Evolutionary conservation across 2,888 invertebrate species (phyloP), one percentile per base, ranked within the genome.

Genomic region (Cetonia aurata): DNA sequence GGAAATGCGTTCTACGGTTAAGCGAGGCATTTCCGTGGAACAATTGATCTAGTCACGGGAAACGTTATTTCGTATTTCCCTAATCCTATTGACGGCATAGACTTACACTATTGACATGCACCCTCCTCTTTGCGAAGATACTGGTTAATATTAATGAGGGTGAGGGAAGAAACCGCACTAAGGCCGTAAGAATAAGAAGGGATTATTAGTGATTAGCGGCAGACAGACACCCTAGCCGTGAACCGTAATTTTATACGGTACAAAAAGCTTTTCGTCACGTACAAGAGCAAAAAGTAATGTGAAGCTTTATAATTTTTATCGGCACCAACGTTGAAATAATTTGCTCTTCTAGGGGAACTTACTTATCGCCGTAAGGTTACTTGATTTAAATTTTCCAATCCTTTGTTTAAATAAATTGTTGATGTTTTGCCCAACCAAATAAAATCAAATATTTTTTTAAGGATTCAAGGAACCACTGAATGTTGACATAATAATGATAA

Each of bases 81-180:
- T 80, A 80, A 80, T 80, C 80, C 78, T 76, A 79, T 80, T 78
- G 77, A 76, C 77, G 78, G 79, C 78, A 78, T 79, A 77, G 76
- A 77, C 78, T 80, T 80, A 79, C 79, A 78, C 79, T 78, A 79
- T 79, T 79, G 80, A 80, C 80, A 78, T 78, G 78, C 79, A 75
- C 78, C 77, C 76, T 75, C 73, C 70, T 73, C 74, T 68, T 71
- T 69, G 56, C 73, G 70, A 70, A 76, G 76, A 75, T 74, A 66
- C 78, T 78, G 78, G 79, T 81, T 79, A 81, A 81, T 81, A 81
- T 81, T 81, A 80, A 81, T 81, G 80, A 80, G 79, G 52, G 53
- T 44, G 19, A 31, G 69, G 62, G 69, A 62, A 62, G 42, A 60
- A 62, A 73, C 78, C 74, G 73, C 70, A 56, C 37, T 52, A 50